These are phyloP conservation scores for Fulica atra DNA, from an alignment of 2,113 vertebrate genomes.

Conservation along the genomic window DNA sequence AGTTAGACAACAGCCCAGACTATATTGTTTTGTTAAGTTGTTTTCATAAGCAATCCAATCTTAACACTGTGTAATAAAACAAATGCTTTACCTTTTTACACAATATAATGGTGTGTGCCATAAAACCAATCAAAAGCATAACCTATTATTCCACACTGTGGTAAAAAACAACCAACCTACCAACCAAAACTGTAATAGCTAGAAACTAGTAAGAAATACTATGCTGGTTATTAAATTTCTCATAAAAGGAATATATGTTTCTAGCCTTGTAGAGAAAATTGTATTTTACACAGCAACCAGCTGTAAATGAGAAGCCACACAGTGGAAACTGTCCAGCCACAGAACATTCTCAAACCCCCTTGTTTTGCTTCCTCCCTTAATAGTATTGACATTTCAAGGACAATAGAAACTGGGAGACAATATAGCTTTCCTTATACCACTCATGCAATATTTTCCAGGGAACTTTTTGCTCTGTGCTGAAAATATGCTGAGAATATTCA, in stretches of 20 bases:
- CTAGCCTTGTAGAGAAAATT: neutral
- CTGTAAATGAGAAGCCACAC: neutral
- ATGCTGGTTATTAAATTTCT: neutral
- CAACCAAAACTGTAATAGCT: neutral
- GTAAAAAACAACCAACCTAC: neutral
- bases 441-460: neutral
- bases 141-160: neutral
- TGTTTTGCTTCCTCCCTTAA: neutral
- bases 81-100: neutral
- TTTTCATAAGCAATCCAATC: neutral
- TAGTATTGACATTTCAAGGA: neutral
- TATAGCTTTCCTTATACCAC: neutral
- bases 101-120: neutral
- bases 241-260: neutral
- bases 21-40: neutral
- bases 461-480: neutral
- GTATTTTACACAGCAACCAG: neutral
- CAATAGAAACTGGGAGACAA: neutral
- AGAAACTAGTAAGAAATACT: neutral
- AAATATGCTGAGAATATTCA: neutral
- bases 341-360: neutral
- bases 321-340: neutral
- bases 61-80: neutral
- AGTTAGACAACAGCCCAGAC: neutral
- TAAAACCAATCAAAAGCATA: neutral